These are phyloP conservation scores for Trachymyrmex cornetzi DNA, from an alignment of 1,140 invertebrate species.

Conservation along the genomic window DNA sequence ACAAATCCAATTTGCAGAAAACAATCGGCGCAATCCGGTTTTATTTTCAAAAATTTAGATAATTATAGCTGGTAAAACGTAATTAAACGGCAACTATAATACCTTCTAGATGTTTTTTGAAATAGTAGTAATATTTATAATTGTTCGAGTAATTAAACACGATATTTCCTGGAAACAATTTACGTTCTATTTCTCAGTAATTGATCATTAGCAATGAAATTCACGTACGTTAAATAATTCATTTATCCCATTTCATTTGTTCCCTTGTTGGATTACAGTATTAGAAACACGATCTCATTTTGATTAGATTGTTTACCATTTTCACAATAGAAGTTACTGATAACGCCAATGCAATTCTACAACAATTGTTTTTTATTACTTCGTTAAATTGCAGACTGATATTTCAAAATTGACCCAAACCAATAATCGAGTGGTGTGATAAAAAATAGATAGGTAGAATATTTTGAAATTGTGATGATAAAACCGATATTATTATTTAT, in stretches of 20 bases:
- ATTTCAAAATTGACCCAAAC: neutral
- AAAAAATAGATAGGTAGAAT: neutral
- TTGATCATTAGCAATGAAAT: conserved; percentile 14
- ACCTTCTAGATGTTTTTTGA: neutral
- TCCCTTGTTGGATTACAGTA: neutral
- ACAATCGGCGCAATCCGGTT: neutral
- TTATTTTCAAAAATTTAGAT: neutral
- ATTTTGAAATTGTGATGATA: neutral
- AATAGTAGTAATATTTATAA: neutral
- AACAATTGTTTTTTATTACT: neutral
- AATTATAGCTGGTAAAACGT: neutral
- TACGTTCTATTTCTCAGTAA: neutral
- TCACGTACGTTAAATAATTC: neutral
- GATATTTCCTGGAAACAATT: neutral
- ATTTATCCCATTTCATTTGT: neutral
- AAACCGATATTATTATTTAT: neutral
- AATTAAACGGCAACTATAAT: neutral
- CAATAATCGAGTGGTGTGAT: neutral
- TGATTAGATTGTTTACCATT: neutral
- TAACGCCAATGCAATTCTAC: neutral
- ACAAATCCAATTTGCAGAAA: neutral
- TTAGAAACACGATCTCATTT: neutral
- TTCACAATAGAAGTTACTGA: neutral
- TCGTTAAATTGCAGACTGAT: neutral
- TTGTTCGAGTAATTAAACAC: neutral